Evolutionary conservation across 1,140 invertebrate species (phyloP).

Genomic region (Muscidifurax raptorellus): DNA sequence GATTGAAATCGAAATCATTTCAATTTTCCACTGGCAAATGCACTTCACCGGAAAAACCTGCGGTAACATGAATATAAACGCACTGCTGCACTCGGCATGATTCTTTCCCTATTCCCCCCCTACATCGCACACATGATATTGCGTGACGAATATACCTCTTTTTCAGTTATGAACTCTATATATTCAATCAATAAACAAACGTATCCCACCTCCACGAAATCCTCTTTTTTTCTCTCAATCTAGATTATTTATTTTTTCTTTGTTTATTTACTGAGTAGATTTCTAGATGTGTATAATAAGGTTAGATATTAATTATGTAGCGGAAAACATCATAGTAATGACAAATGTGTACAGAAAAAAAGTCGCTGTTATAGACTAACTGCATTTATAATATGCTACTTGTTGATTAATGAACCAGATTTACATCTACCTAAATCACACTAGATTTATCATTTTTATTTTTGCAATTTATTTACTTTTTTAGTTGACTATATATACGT

Average conservation of each 20-base stretch:
- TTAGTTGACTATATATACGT: not conserved
- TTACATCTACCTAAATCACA: not conserved
- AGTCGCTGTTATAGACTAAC: conserved; percentile 40
- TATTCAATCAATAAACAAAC: conserved; percentile 11
- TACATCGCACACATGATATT: conserved; percentile 7
- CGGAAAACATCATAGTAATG: conserved; percentile 11
- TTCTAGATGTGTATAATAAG: conserved; percentile 19
- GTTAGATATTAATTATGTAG: conserved; percentile 35
- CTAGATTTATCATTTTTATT: conserved; percentile 1
- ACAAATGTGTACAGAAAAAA: conserved; percentile 21
- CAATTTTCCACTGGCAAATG: conserved; percentile 28
- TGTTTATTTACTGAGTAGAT: conserved; percentile 33
- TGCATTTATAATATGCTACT: conserved; percentile 47
- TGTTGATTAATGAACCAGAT: conserved; percentile 37
- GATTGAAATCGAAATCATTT: conserved; percentile 18
- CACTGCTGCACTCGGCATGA: conserved; percentile 48
- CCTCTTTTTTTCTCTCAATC: not conserved
- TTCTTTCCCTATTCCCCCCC: conserved; percentile 1
- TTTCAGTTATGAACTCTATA: conserved; percentile 10
- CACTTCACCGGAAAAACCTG: conserved; percentile 3
- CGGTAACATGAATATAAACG: conserved; percentile 22
- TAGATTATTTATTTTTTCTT: conserved; percentile 10
- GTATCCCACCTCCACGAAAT: not conserved
- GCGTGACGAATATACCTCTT: conserved; percentile 8
- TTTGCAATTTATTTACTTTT: conserved; percentile 35